Conservation (phyloP, 2,888 invertebrate species). For the Itoplectis maculator region DNA sequence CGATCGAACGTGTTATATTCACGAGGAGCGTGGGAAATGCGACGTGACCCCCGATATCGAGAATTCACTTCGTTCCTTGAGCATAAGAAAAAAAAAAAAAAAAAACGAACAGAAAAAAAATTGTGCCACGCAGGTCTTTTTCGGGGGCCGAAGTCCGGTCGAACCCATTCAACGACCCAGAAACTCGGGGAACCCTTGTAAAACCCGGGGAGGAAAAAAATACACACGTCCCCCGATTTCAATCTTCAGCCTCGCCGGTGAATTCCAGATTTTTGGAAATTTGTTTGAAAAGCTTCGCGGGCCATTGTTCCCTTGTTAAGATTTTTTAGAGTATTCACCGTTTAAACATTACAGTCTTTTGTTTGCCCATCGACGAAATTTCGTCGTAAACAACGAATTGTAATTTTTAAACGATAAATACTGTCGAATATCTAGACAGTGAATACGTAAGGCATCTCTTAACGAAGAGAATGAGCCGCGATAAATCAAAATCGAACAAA, state of each 20-base stretch:
- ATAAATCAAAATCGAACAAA: too few species aligned
- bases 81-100: slow-evolving; percentile 44
- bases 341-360: too few species aligned
- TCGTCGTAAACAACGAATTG: too few species aligned
- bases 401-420: too few species aligned
- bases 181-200: slow-evolving; percentile 75
- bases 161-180: slow-evolving; percentile 71
- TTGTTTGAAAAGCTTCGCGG: too few species aligned
- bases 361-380: too few species aligned
- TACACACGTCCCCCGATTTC: slow-evolving; percentile 67
- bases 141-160: slow-evolving; percentile 63
- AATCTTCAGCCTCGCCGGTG: slow-evolving; percentile 64
- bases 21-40: slow-evolving; percentile 76
- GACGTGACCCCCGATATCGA: slow-evolving; percentile 69
- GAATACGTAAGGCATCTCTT: too few species aligned
- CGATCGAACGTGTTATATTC: slow-evolving; percentile 48
- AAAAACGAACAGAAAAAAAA: too few species aligned
- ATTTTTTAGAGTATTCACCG: too few species aligned
- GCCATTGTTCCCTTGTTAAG: too few species aligned
- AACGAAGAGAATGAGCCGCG: too few species aligned
- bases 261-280: slow-evolving; percentile 76
- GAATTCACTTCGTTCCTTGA: slow-evolving; percentile 41
- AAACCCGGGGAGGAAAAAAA: slow-evolving; percentile 61
- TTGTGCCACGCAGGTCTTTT: slow-evolving; percentile 58
- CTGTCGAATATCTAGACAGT: too few species aligned